Conservation (phyloP, 2,888 invertebrate species). For the Sphaeridia pumilis region DNA sequence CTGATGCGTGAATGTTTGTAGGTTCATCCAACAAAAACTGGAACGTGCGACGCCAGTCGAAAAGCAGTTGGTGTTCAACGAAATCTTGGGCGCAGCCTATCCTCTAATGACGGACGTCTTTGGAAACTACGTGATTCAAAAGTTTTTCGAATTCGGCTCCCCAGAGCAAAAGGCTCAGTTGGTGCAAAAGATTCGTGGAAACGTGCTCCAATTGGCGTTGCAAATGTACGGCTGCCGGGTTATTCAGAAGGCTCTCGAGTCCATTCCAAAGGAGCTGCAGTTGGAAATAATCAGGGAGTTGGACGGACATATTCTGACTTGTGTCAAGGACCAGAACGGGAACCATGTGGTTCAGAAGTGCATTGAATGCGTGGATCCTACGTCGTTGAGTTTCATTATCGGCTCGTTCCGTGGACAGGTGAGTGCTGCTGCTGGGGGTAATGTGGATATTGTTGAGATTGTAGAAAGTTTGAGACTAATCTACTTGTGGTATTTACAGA, state of each 20-base stretch:
- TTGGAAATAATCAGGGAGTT: conserved; percentile 95
- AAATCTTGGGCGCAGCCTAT: conserved; percentile 89
- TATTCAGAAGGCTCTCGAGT: conserved; percentile 97
- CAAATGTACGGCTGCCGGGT: conserved; percentile 99
- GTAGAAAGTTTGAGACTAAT: too few species aligned
- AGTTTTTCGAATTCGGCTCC: conserved; percentile 98
- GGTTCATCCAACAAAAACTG: conserved; percentile 98
- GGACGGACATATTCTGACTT: conserved; percentile 95
- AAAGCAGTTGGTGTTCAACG: conserved; percentile 95
- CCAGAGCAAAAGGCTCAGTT: conserved; percentile 94
- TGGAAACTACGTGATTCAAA: conserved; percentile 97
- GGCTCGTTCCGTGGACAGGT: conserved; percentile 61
- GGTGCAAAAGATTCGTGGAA: conserved; percentile 80
- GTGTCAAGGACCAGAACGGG: conserved; percentile 99
- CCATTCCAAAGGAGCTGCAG: conserved; percentile 88
- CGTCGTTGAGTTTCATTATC: conserved; percentile 86
- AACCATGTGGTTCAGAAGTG: conserved; percentile 99
- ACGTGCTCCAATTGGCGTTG: conserved; percentile 88
- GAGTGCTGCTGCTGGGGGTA: conserved; percentile 1
- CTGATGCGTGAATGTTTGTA: too few species aligned
- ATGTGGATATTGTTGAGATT: too few species aligned
- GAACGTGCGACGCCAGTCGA: conserved; percentile 92
- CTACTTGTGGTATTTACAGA: conserved; percentile 50
- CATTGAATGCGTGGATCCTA: conserved; percentile 97
- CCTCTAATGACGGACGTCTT: conserved; percentile 99